Evolutionary conservation across 2,113 vertebrate species (phyloP).

Genomic region (Cichladusa arquata): DNA sequence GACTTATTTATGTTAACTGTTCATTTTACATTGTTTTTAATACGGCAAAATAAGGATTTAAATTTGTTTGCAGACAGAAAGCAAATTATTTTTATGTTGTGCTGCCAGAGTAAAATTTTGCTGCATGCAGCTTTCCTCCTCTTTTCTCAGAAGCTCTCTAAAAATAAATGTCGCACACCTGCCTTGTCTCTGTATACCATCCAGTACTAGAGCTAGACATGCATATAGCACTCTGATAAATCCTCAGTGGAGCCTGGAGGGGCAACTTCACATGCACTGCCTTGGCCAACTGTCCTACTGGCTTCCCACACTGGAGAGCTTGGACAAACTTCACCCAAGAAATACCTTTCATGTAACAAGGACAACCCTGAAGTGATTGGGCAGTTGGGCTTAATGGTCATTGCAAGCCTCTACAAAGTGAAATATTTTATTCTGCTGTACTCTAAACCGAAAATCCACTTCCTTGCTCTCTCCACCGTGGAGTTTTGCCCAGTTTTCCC

Average conservation of each 20-base stretch:
- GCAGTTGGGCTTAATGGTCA: neutral
- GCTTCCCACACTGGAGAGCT: neutral
- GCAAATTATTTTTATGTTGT: conserved; percentile 49
- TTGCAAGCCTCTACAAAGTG: neutral
- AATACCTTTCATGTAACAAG: neutral
- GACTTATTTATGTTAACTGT: conserved; percentile 48
- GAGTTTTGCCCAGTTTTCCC: neutral
- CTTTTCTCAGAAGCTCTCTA: conserved; percentile 40
- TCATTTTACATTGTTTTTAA: conserved; percentile 59
- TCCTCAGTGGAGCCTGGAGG: neutral
- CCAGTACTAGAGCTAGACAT: neutral
- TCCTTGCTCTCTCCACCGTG: neutral
- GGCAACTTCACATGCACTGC: neutral
- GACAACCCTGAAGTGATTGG: neutral
- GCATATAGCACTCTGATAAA: neutral
- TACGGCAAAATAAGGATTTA: conserved; percentile 29
- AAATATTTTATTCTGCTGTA: neutral
- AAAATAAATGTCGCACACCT: conserved; percentile 56
- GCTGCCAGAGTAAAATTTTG: conserved; percentile 46
- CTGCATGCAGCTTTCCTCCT: conserved; percentile 15
- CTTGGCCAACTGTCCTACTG: neutral
- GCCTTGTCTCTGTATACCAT: neutral
- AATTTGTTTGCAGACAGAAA: conserved; percentile 62
- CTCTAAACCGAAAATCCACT: neutral
- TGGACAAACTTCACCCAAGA: neutral